Evolutionary conservation across 2,888 invertebrate genomes (phyloP).

Genomic region (Cremastinae sp.): DNA sequence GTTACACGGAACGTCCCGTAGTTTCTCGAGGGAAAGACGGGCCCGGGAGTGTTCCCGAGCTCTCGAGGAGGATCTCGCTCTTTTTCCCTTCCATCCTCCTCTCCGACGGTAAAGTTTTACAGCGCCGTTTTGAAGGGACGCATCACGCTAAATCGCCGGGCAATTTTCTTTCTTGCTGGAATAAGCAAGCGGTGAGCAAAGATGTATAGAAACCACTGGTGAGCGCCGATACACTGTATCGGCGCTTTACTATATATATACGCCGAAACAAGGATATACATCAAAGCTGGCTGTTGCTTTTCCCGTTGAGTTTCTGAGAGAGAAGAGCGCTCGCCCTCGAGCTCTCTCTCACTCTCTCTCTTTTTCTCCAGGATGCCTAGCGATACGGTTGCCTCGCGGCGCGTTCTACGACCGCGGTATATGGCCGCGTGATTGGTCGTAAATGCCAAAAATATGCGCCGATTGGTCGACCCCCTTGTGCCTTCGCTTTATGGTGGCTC

Average conservation of each 20-base stretch:
- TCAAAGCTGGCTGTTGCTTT: constrained; percentile 16
- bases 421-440: constrained; percentile 78
- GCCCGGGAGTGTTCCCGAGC: background rate
- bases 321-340: constrained; percentile 17
- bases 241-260: background rate
- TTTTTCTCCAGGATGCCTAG: constrained; percentile 3
- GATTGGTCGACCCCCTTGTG: constrained; percentile 72
- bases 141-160: constrained; percentile 71
- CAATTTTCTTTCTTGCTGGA: constrained; percentile 74
- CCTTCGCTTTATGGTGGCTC: constrained; percentile 71
- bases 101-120: constrained; percentile 67
- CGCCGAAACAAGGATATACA: constrained; percentile 2
- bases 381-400: constrained; percentile 45
- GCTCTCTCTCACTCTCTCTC: constrained; percentile 10
- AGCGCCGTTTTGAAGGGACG: constrained; percentile 70
- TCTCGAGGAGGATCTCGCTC: background rate
- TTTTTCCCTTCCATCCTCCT: constrained; percentile 27
- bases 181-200: constrained; percentile 7
- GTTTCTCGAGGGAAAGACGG: constrained; percentile 4
- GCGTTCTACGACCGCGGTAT: constrained; percentile 40
- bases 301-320: constrained; percentile 34
- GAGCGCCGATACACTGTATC: constrained; percentile 1
- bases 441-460: constrained; percentile 79
- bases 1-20: background rate
- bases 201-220: constrained; percentile 27